Evolutionary conservation across 2,797 vertebrate species (phyloP), one percentile per base, ranked within the genome.

Genomic region (Buphagus erythrorhynchus): DNA sequence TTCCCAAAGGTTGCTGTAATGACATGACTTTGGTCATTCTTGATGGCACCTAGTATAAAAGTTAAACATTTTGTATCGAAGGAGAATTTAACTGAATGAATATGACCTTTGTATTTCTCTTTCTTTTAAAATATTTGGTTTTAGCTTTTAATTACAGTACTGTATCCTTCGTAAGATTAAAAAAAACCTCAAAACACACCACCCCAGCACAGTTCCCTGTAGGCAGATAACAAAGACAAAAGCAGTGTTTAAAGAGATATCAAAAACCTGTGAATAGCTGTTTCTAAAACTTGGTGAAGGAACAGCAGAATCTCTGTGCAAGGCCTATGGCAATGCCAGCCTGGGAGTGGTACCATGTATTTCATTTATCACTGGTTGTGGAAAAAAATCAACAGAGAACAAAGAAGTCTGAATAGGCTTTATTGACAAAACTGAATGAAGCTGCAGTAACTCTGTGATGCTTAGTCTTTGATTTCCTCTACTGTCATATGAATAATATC

Each of bases 271-370:
- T 69, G 58, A 87, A 87, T 78, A 90, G 55, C 51, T 86, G 20
- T 83, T 88, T 81, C 78, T 88, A 4, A 48, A 76, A 66, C 59
- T 79, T 79, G 61, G 15, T 76, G 69, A 65, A 75, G 72, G 61
- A 93, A 90, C 80, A 96, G 91, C 73, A 74, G 52, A 28, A 46
- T 73, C 26, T 89, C 69, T 96, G 67, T 95, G 48, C 49, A 54
- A 17, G 28, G 35, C 16, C 68, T 67, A 5, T 52, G 21, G 11
- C 52, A 88, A 72, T 95, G 63, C 78, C 89, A 92, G 87, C 63
- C 83, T 81, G 86, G 48, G 83, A 97, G 59, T 67, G 67, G 85
- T 82, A 96, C 86, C 1, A 2, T 48, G 49, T 61, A 78, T 90
- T 95, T 96, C 45, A 40, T 92, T 89, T 74, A 88, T 80, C 85